A percentile compares a stretch with the other conserved stretches of the same genome.
These are phyloP conservation scores for Triplophysa siluroides DNA, from an alignment of 2,113 vertebrate genomes.

Conservation along the genomic window DNA sequence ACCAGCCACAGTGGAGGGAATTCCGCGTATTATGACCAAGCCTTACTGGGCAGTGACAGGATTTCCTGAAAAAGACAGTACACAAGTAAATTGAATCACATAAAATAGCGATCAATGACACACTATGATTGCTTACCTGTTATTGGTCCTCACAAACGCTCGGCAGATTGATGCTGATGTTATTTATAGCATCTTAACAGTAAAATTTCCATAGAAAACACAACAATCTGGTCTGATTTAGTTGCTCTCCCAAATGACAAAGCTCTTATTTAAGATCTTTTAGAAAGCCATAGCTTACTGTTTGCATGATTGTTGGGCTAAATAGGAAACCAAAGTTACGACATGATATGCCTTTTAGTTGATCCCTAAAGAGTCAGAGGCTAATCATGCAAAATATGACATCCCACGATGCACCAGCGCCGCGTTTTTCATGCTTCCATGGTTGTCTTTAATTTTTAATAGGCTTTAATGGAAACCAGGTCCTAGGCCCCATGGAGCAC, in stretches of 20 bases:
- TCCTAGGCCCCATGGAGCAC: constrained; percentile 59
- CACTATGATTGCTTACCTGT: not conserved
- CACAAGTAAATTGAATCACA: constrained; percentile 23
- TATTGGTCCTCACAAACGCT: constrained; percentile 25
- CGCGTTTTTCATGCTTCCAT: constrained; percentile 51
- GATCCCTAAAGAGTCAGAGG: not conserved
- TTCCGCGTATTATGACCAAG: constrained; percentile 79
- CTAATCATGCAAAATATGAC: constrained; percentile 46
- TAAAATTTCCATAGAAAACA: not conserved
- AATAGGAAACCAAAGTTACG: not conserved
- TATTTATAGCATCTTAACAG: not conserved
- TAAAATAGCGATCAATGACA: constrained; percentile 1
- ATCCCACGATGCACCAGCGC: constrained; percentile 26
- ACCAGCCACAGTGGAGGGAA: constrained; percentile 75
- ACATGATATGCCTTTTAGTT: constrained; percentile 9
- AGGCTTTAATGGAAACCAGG: constrained; percentile 69
- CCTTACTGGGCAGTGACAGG: constrained; percentile 69
- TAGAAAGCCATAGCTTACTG: not conserved
- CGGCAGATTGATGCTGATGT: not conserved
- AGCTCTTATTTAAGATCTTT: too few species aligned
- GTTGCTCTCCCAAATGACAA: too few species aligned
- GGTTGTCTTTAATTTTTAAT: constrained; percentile 59
- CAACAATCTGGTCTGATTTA: not conserved
- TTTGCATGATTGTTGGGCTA: not conserved
- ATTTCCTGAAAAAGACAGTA: constrained; percentile 67